Conservation (phyloP, 1,140 invertebrate genomes). For the Mesaphorura yosii region DNA sequence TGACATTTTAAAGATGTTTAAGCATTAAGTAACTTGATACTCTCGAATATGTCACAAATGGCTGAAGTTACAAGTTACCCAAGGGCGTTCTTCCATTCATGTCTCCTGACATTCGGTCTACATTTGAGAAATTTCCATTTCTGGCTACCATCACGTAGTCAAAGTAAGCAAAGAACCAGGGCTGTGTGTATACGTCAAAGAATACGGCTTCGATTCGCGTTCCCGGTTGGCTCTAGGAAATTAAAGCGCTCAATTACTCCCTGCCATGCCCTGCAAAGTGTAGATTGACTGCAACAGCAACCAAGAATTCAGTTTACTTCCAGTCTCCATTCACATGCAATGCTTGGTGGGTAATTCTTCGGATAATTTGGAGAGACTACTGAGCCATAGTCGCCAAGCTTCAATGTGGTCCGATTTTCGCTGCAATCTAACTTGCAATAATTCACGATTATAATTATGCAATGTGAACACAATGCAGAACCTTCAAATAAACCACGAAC, state of each 20-base stretch:
- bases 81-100: constrained; percentile 29
- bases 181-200: constrained; percentile 30
- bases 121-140: constrained; percentile 24
- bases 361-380: constrained; percentile 30
- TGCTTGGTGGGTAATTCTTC: constrained; percentile 24
- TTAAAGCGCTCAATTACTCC: no score
- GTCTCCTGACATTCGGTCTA: constrained; percentile 30
- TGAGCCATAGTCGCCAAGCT: constrained; percentile 25
- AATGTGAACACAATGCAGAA: no score
- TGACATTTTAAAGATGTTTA: no score
- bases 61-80: no score
- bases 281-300: no score
- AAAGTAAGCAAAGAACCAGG: constrained; percentile 32
- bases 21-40: no score
- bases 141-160: constrained; percentile 31
- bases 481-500: no score
- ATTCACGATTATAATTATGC: no score
- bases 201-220: constrained; percentile 24
- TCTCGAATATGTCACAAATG: no score
- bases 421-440: constrained; percentile 19
- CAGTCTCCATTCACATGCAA: constrained; percentile 26
- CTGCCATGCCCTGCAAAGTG: no score
- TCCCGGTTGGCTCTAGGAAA: constrained; percentile 24
- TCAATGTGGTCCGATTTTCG: constrained; percentile 21
- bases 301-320: constrained; percentile 17